Evolutionary conservation across 2,888 invertebrate species (phyloP).

Genomic region (Pemphredon lugubris): DNA sequence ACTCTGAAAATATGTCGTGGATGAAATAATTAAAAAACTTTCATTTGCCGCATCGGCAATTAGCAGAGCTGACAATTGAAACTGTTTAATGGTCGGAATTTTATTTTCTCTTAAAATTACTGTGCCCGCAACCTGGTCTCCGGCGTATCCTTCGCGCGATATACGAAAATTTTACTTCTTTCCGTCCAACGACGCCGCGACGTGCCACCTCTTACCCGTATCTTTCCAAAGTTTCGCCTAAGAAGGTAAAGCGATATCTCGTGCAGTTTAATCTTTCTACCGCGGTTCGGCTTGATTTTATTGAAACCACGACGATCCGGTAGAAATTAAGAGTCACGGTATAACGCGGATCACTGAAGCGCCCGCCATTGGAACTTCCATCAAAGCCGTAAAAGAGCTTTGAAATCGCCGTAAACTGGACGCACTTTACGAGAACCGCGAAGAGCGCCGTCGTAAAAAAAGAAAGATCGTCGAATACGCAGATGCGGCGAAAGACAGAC

Average conservation of each 20-base stretch:
- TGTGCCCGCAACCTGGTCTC: too few species aligned
- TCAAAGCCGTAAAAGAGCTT: constrained; percentile 4
- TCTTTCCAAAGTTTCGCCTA: too few species aligned
- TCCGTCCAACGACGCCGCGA: too few species aligned
- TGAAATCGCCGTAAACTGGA: constrained; percentile 34
- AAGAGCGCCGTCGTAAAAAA: constrained; percentile 15
- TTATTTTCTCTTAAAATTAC: too few species aligned
- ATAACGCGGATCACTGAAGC: constrained; percentile 6
- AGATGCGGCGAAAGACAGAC: neutral
- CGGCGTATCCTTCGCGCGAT: too few species aligned
- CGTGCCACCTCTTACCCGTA: neutral
- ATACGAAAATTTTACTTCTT: too few species aligned
- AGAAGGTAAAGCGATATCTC: neutral
- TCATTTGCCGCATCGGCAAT: neutral
- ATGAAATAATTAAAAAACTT: neutral
- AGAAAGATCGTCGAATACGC: neutral
- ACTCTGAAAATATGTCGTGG: too few species aligned
- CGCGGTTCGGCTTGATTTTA: neutral
- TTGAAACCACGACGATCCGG: neutral
- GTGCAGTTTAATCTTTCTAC: neutral
- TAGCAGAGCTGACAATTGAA: too few species aligned
- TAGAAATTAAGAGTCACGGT: constrained; percentile 20
- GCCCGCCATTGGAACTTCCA: constrained; percentile 2
- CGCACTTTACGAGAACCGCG: constrained; percentile 22
- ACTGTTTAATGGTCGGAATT: too few species aligned